Base-by-base conservation (phyloP, 2,797 vertebrate genomes). In the Sitta carolinensis region DNA sequence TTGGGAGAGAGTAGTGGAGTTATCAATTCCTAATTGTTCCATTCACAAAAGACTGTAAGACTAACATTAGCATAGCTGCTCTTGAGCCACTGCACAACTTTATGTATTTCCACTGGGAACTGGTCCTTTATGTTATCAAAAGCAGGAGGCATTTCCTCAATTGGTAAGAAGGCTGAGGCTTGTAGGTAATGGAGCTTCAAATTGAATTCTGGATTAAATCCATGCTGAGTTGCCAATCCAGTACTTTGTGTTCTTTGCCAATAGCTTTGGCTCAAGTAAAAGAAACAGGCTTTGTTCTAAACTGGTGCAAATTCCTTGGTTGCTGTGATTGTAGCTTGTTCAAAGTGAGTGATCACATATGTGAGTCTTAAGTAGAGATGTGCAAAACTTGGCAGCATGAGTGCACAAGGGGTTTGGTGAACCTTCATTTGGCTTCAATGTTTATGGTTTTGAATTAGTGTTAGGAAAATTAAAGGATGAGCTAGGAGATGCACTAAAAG, bases 171-270 rank as follows among this genome's bases (percentile, higher is more conserved):
- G 92, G 96, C 95, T 96, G 96, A 93, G 92, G 81, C 89, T 96
- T 97, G 94, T 94, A 97, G 96, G 97, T 97, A 97, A 97, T 97
- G 95, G 96, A 97, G 96, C 96, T 97, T 97, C 96, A 97, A 97
- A 97, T 96, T 97, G 96, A 97, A 97, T 97, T 97, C 96, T 97
- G 96, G 96, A 97, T 96, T 97, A 96, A 96, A 96, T 97, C 97
- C 97, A 97, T 96, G 88, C 75, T 84, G 51, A 95, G 58, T 94
- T 95, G 89, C 95, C 90, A 96, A 95, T 95, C 75, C 84, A 94
- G 83, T 66, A 95, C 76, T 79, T 73, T 97, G 64, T 76, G 90
- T 84, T 87, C 93, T 96, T 94, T 94, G 87, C 93, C 90, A 96
- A 92, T 90, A 84, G 94, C 74, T 93, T 92, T 95, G 94, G 94